Percentiles rank a stretch among this genome's conserved stretches.
Conservation (phyloP, 2,797 vertebrate species). For the Enteromius trimaculatus region DNA sequence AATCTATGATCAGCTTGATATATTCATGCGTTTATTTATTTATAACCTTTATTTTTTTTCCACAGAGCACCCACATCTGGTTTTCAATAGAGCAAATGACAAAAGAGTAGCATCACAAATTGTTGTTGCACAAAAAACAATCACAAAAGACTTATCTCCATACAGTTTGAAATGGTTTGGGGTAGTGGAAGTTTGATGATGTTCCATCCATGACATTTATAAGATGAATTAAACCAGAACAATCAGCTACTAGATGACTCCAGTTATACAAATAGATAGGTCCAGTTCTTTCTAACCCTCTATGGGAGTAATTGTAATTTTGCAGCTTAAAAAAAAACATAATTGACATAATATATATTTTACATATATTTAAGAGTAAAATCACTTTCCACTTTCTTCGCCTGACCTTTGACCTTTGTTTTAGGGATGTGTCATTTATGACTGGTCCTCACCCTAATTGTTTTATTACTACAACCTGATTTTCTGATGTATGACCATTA, state of each 20-base stretch:
- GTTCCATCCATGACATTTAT: conserved; percentile 7
- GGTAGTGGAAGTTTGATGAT: conserved; percentile 1
- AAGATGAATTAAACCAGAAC: neutral
- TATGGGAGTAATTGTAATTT: no score
- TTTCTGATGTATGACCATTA: no score
- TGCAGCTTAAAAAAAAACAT: no score
- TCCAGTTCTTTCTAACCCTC: neutral
- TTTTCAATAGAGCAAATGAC: conserved; percentile 25
- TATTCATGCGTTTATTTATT: conserved; percentile 31
- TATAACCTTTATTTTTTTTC: conserved; percentile 11
- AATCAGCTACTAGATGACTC: neutral
- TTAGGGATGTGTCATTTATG: no score
- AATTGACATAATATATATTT: no score
- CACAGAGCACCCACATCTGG: neutral
- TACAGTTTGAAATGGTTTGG: neutral
- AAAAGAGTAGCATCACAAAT: neutral
- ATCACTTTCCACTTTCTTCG: no score
- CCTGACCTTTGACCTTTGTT: no score
- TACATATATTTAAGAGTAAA: no score
- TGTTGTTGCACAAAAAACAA: conserved; percentile 16
- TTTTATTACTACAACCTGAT: no score
- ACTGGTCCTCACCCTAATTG: no score
- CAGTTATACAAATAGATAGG: neutral
- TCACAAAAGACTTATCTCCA: conserved; percentile 18
- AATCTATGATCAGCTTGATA: conserved; percentile 5